phyloP scores from a whole-genome alignment of 2,113 vertebrate genomes.

The Podarcis raffonei region DNA sequence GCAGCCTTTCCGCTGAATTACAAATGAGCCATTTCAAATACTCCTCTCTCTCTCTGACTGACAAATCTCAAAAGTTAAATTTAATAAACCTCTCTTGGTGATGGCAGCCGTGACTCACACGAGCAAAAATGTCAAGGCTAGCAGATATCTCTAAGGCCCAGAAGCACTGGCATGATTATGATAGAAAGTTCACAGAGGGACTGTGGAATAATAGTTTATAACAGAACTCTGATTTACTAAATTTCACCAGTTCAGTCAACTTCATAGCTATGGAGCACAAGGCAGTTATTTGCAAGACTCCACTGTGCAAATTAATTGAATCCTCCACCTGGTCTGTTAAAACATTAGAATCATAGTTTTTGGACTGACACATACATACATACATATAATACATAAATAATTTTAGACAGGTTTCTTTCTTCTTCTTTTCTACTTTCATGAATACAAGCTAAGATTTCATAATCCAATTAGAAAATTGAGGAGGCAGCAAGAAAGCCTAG shows the following conservation, averaged over 20 bases:
- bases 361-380: neutral
- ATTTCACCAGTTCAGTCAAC: neutral
- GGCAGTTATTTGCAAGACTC: neutral
- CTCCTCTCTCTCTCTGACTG: constrained; percentile 35
- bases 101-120: neutral
- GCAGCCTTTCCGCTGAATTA: constrained; percentile 36
- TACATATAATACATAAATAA: neutral
- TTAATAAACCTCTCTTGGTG: constrained; percentile 26
- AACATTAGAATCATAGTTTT: neutral
- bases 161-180: neutral
- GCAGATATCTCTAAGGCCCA: neutral
- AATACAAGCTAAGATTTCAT: neutral
- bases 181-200: neutral
- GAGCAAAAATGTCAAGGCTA: neutral
- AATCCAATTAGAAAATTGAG: neutral
- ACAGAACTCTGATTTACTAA: constrained; percentile 2
- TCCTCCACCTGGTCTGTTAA: neutral
- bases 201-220: constrained; percentile 3
- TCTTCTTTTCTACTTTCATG: neutral
- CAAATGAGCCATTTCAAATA: constrained; percentile 53
- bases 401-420: neutral
- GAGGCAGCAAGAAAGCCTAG: neutral
- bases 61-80: constrained; percentile 37
- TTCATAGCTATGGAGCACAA: neutral
- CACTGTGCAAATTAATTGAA: neutral